Base-by-base conservation (phyloP, 2,888 invertebrate genomes). In the Cheilosia pagana region DNA sequence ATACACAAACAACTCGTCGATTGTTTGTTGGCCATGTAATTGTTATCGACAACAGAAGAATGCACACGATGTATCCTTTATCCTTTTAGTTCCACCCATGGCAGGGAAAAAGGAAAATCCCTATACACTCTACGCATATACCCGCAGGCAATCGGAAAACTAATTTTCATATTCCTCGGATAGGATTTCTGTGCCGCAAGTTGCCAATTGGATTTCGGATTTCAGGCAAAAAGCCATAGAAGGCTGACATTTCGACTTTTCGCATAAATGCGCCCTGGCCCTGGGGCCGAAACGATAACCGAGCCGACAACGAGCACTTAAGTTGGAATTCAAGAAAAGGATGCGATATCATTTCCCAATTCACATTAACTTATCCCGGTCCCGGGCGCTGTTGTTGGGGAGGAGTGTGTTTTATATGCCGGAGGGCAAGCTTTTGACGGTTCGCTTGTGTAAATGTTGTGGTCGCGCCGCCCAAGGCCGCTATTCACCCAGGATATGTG, bases 201-300 rank as follows among this genome's bases (percentile, higher is more conserved):
- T 62, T 72, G 60, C 53, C 68, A 68, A 81, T 81, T 81, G 63
- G 50, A 72, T 70, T 82, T 65, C 65, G 63, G 50, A 72, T 70
- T 77, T 65, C 65, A 41, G 45, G 48, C 53, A 19, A 59, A 59
- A 59, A 71, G 35, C 55, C 68, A 63, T 70, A 45, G 35, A 16
- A 57, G 52, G 45, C 52, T 71, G 76, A 76, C 81, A 60, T 81
- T 53, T 31, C n/a, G 60, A 60, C 71, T 71, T 71, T 19, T 14
- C 25, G 71, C 48, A 67, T 50, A 70, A 14, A 19, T 16, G 43
- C 52, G 41, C 53, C 52, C 31, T 43, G 23, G n/a, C n/a, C 52
- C 50, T 41, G 14, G 28, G 57, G 53, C 39, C 39, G 41, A 55
- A 55, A 12, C 57, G 65, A 63, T 67, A 67, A 53, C 77, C 53